Evolutionary conservation across 2,797 vertebrate species (phyloP).

Genomic region (Simalia tracyae): DNA sequence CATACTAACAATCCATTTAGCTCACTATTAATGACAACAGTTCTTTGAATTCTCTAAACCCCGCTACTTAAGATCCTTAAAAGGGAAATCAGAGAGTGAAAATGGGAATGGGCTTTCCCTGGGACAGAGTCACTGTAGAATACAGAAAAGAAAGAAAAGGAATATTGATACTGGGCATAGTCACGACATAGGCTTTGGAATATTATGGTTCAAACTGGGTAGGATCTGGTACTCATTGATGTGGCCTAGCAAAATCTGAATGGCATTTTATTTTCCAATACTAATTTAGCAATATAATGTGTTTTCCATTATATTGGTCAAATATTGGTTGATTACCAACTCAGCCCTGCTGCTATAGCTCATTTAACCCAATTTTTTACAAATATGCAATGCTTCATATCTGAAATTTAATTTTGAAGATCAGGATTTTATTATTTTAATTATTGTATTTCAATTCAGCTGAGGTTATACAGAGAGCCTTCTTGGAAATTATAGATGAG

Average conservation of each 20-base stretch:
- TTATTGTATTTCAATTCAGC: conserved; percentile 50
- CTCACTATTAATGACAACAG: not conserved
- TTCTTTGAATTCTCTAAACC: not conserved
- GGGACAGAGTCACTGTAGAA: not conserved
- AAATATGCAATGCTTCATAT: not conserved
- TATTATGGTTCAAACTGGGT: not conserved
- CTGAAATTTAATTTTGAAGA: not conserved
- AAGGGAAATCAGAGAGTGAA: no score
- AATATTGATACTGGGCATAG: not conserved
- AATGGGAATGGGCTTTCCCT: not conserved
- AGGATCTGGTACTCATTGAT: not conserved
- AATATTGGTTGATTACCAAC: not conserved
- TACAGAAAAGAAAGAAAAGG: not conserved
- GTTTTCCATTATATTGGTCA: not conserved
- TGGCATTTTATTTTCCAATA: not conserved
- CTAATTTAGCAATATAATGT: not conserved
- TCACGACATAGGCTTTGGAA: not conserved
- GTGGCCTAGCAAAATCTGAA: not conserved
- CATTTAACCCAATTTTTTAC: not conserved
- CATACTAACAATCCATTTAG: not conserved
- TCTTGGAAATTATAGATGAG: conserved; percentile 64
- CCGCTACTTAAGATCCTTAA: not conserved
- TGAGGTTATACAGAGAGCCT: conserved; percentile 58
- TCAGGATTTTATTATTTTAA: not conserved
- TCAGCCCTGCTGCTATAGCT: not conserved